Conservation (phyloP, 2,888 invertebrate genomes). For the Rapana venosa region DNA sequence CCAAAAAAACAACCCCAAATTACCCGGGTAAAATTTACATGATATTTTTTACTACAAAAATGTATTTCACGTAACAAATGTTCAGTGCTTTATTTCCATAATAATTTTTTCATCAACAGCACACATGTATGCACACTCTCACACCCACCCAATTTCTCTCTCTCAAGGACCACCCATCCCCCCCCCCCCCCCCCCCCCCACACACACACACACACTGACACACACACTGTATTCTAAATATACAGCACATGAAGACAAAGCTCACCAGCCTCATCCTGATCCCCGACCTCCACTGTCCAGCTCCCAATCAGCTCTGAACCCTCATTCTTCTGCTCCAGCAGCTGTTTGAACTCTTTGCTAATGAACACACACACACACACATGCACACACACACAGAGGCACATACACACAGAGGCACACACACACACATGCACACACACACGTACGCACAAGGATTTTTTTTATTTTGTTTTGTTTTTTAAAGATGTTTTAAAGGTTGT, state of each 20-base stretch:
- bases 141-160: too few species aligned
- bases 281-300: conserved; percentile 97
- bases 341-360: conserved; percentile 80
- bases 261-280: conserved; percentile 91
- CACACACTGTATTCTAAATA: background rate
- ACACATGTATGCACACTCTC: too few species aligned
- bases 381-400: background rate
- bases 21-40: too few species aligned
- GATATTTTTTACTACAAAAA: too few species aligned
- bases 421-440: background rate
- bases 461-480: too few species aligned
- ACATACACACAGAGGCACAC: background rate
- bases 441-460: too few species aligned
- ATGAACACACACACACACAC: conserved; percentile 32
- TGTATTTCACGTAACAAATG: too few species aligned
- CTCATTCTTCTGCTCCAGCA: conserved; percentile 83
- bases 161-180: too few species aligned
- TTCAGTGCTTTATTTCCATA: too few species aligned
- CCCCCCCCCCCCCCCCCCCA: background rate
- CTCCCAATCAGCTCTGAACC: conserved; percentile 94
- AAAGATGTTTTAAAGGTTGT: too few species aligned
- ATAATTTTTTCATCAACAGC: background rate
- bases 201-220: conserved; percentile 13
- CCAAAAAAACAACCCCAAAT: too few species aligned
- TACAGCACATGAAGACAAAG: too few species aligned